Evolutionary conservation across 2,797 vertebrate species (phyloP).

Genomic region (Mus spretus): DNA sequence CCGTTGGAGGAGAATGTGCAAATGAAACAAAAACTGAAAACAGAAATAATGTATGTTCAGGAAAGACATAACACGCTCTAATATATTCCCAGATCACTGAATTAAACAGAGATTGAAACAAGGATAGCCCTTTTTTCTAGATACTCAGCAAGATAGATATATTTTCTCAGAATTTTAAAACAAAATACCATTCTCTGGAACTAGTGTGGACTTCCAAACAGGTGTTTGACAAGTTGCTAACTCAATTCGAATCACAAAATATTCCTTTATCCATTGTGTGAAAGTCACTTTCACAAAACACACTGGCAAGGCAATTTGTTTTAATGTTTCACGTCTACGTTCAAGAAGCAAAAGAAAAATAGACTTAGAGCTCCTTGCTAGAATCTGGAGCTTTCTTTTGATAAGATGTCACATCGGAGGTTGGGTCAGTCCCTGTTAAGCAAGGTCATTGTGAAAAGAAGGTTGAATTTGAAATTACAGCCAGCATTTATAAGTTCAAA

Average conservation of each 20-base stretch:
- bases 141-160: neutral
- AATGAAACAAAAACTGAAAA: neutral
- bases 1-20: constrained; percentile 33
- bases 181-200: constrained; percentile 58
- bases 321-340: constrained; percentile 56
- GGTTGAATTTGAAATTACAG: neutral
- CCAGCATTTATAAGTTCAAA: constrained; percentile 33
- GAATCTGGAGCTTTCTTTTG: neutral
- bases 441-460: neutral
- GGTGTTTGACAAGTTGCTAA: constrained; percentile 1
- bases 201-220: neutral
- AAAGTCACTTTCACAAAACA: constrained; percentile 48
- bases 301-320: constrained; percentile 46
- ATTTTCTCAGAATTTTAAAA: constrained; percentile 40
- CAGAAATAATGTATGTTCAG: constrained; percentile 38
- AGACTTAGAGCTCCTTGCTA: constrained; percentile 8
- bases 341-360: constrained; percentile 53
- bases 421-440: neutral
- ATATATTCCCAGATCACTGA: constrained; percentile 34
- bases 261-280: constrained; percentile 6
- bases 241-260: constrained; percentile 64
- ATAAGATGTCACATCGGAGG: neutral
- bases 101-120: constrained; percentile 60
- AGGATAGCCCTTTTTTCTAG: constrained; percentile 24
- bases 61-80: constrained; percentile 33